phyloP scores from a whole-genome alignment of 2,113 vertebrate species.

The Chascanopsetta lugubris region DNA sequence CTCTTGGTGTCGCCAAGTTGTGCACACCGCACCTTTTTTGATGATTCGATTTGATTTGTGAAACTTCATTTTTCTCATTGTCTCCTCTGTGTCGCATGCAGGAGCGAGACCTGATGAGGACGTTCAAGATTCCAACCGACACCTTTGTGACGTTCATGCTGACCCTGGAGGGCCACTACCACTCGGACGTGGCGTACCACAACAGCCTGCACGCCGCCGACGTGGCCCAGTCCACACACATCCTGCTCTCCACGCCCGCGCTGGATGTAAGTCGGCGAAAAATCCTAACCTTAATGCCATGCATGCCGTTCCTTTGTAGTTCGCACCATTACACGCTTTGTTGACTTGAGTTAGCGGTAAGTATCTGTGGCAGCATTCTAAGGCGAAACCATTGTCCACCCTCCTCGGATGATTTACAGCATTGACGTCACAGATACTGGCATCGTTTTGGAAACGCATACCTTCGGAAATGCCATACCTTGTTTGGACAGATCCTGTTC shows the following conservation, averaged over 20 bases:
- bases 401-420: slow-evolving; percentile 15
- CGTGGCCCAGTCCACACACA: slow-evolving; percentile 96
- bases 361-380: too few relatives aligned
- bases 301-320: too few relatives aligned
- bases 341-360: too few relatives aligned
- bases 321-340: too few relatives aligned
- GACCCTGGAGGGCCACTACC: slow-evolving; percentile 97
- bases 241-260: slow-evolving; percentile 94
- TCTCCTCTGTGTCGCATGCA: slow-evolving; percentile 54
- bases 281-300: neutral
- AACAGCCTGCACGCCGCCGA: slow-evolving; percentile 98
- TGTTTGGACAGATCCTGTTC: slow-evolving; percentile 24
- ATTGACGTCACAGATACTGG: slow-evolving; percentile 14
- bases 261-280: slow-evolving; percentile 96
- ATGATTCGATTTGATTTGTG: too few relatives aligned
- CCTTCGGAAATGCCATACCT: slow-evolving; percentile 12
- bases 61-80: neutral
- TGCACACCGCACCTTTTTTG: too few relatives aligned
- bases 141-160: slow-evolving; percentile 98
- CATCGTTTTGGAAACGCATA: slow-evolving; percentile 10
- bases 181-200: slow-evolving; percentile 94
- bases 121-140: slow-evolving; percentile 95
- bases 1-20: too few relatives aligned
- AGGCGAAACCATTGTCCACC: neutral
- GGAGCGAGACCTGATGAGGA: slow-evolving; percentile 96